phyloP scores from a whole-genome alignment of 1,140 invertebrate genomes.

The Cheumatopsyche charites region DNA sequence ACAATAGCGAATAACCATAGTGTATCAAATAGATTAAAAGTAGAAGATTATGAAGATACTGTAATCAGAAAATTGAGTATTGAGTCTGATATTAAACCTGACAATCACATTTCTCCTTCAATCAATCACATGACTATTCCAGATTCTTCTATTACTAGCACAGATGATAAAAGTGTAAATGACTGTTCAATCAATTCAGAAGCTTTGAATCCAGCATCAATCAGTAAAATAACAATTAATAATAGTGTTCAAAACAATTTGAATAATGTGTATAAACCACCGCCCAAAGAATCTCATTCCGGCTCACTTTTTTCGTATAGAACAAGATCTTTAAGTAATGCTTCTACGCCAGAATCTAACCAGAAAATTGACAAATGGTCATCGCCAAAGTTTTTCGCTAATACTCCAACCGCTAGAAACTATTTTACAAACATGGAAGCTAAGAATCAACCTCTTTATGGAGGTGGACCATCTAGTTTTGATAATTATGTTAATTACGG shows the following conservation, averaged over 20 bases:
- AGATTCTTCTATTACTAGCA: background rate
- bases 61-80: conserved; percentile 6
- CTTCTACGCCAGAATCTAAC: conserved; percentile 36
- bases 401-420: conserved; percentile 41
- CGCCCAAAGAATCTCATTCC: conserved; percentile 1
- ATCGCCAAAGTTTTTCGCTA: conserved; percentile 26
- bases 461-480: conserved; percentile 39
- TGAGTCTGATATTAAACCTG: background rate
- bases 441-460: conserved; percentile 44
- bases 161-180: background rate
- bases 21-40: background rate
- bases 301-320: background rate
- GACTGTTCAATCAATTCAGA: background rate
- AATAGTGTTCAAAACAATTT: background rate
- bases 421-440: conserved; percentile 44
- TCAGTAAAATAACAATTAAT: background rate
- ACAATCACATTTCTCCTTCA: background rate
- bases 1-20: background rate
- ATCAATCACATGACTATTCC: too few species aligned
- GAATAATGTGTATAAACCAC: background rate
- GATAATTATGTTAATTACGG: conserved; percentile 38
- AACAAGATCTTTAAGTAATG: conserved; percentile 43
- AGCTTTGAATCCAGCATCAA: background rate
- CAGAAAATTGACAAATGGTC: conserved; percentile 18
- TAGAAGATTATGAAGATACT: conserved; percentile 17